Evolutionary conservation across 2,888 invertebrate species (phyloP).

Genomic region (Punctoribates punctum): DNA sequence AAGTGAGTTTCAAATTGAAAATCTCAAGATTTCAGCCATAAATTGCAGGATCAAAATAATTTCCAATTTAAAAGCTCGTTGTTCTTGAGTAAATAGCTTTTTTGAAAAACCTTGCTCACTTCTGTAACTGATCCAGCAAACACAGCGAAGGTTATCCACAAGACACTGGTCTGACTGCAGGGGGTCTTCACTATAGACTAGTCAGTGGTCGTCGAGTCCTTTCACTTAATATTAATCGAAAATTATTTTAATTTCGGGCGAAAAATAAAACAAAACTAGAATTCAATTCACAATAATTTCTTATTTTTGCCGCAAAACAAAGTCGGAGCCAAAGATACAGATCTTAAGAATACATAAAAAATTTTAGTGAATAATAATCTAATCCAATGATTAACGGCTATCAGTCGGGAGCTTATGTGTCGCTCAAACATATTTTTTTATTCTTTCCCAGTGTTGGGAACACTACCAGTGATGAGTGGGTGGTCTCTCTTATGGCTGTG

Average conservation of each 20-base stretch:
- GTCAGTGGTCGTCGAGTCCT: not conserved
- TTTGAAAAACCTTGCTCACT: too few species aligned
- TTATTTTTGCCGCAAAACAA: conserved; percentile 5
- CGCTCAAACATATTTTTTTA: not conserved
- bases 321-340: not conserved
- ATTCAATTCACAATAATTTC: not conserved
- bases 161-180: not conserved
- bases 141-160: not conserved
- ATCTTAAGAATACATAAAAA: not conserved
- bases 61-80: too few species aligned
- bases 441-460: not conserved
- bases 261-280: too few species aligned
- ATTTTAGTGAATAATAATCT: not conserved
- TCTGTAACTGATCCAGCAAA: not conserved
- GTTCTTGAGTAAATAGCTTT: too few species aligned
- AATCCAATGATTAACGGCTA: not conserved
- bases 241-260: not conserved
- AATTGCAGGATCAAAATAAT: too few species aligned
- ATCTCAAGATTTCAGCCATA: too few species aligned
- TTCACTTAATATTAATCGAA: conserved; percentile 20
- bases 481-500: not conserved
- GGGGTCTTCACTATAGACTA: not conserved
- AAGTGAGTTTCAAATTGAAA: too few species aligned
- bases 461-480: conserved; percentile 21
- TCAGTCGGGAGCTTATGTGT: not conserved